Conservation (phyloP, 53 echinoderm and acorn worm species). For the Antedon mediterranea region DNA sequence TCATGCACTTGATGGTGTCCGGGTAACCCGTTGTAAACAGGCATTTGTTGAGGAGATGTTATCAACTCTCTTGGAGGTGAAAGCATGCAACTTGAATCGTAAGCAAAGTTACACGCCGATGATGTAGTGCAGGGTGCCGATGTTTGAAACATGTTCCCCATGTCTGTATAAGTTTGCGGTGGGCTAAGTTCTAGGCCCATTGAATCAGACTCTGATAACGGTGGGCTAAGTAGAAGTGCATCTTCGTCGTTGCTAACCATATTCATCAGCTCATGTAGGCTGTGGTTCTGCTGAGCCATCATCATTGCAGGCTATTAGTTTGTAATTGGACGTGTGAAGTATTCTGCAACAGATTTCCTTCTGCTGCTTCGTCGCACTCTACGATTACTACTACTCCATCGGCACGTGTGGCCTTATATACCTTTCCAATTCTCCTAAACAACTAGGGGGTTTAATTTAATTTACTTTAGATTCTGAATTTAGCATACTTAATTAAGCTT, state of each 20-base stretch:
- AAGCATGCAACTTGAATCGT: not conserved
- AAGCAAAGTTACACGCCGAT: not conserved
- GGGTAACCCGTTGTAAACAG: not conserved
- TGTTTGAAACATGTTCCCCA: not conserved
- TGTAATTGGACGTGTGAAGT: not conserved
- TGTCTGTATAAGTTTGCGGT: not conserved
- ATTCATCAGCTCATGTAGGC: not conserved
- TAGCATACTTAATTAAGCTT: not conserved
- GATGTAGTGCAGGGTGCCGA: not conserved
- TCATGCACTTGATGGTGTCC: not conserved
- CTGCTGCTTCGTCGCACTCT: not conserved
- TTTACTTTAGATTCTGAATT: not conserved
- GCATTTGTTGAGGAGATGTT: not conserved
- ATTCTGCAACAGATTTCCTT: not conserved
- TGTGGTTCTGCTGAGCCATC: not conserved
- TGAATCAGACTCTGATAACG: not conserved
- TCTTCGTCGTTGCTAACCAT: not conserved
- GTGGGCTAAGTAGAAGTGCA: not conserved
- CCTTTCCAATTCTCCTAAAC: not conserved
- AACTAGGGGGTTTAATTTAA: not conserved
- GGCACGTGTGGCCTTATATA: not conserved
- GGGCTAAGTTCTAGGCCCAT: not conserved
- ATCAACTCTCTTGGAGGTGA: not conserved
- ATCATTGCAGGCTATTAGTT: not conserved
- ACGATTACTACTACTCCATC: not conserved